Evolutionary conservation across 64 coral and sea anemone species (phyloP).

Genomic region (Exaiptasia diaphana): DNA sequence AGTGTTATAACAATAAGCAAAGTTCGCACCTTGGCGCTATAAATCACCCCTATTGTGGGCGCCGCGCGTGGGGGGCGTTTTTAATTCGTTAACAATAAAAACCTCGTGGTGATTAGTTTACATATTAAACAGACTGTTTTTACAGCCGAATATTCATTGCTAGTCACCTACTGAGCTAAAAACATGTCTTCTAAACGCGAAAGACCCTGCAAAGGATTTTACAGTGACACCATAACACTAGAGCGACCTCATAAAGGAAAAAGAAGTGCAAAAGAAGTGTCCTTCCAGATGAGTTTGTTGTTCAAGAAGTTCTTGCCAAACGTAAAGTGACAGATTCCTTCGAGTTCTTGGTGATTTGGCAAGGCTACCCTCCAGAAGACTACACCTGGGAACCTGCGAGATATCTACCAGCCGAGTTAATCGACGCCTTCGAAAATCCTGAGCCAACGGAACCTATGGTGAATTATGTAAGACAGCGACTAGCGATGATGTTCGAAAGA

Average conservation of each 20-base stretch:
- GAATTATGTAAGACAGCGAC: neutral
- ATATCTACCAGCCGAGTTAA: neutral
- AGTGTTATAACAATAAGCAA: no score
- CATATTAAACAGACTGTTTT: no score
- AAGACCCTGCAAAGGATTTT: neutral
- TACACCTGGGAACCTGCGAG: neutral
- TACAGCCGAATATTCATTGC: no score
- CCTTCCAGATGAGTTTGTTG: neutral
- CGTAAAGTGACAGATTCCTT: neutral
- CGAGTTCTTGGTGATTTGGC: neutral
- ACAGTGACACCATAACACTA: neutral
- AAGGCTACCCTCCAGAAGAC: neutral
- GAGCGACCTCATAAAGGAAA: no score
- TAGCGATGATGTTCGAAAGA: neutral
- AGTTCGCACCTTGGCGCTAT: no score
- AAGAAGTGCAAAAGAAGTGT: neutral
- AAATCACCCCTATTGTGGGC: no score
- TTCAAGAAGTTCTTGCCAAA: neutral
- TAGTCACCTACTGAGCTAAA: no score
- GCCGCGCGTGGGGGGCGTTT: no score
- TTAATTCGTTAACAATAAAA: no score
- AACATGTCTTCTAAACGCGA: no score
- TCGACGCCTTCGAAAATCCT: neutral
- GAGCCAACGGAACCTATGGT: neutral
- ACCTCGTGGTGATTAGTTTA: no score